Conservation (phyloP, 2,797 vertebrate species). For the Siniperca obscura region DNA sequence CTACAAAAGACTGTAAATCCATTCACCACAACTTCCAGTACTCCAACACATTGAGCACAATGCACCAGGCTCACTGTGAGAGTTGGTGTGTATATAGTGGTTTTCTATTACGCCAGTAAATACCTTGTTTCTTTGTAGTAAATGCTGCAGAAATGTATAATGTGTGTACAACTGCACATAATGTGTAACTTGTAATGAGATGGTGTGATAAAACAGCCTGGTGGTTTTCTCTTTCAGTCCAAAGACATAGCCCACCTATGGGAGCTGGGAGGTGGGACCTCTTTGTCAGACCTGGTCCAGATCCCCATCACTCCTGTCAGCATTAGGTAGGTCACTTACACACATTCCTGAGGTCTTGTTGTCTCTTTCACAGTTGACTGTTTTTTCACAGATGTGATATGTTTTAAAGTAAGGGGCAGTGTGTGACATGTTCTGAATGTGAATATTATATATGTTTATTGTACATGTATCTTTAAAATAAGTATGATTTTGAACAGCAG, state of each 20-base stretch:
- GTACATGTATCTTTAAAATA: not conserved
- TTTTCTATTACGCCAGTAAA: not conserved
- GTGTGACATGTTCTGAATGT: not conserved
- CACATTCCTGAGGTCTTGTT: not conserved
- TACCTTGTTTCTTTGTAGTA: not conserved
- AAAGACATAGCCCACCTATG: conserved; percentile 96
- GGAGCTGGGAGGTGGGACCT: conserved; percentile 96
- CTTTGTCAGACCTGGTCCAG: conserved; percentile 91
- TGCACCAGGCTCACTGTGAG: not conserved
- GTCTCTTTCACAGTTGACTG: not conserved
- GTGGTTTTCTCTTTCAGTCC: conserved; percentile 81
- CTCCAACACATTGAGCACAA: not conserved
- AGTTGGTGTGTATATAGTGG: not conserved
- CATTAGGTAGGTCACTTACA: conserved; percentile 82
- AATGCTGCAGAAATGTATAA: conserved; percentile 12
- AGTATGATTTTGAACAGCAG: not conserved
- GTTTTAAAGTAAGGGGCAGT: not conserved
- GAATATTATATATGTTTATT: not conserved
- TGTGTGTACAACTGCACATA: not conserved
- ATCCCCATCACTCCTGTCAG: conserved; percentile 89
- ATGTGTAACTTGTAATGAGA: not conserved
- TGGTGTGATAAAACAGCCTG: not conserved
- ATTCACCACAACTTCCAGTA: not conserved
- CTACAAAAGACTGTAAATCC: not conserved
- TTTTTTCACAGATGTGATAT: not conserved